Base-by-base conservation (phyloP, 1,140 invertebrate genomes). In the Antheraea pernyi region DNA sequence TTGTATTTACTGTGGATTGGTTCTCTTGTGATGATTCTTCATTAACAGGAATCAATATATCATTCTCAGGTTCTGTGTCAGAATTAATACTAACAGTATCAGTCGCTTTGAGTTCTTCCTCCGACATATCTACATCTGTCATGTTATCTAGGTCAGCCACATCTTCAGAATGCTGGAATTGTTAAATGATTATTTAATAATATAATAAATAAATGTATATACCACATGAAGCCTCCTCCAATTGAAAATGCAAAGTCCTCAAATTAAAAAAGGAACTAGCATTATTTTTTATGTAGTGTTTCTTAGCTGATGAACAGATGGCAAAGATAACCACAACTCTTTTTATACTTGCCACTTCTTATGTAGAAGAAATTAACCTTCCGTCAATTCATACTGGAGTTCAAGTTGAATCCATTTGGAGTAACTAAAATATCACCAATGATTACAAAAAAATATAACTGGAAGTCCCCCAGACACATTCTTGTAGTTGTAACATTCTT, bases 41-140 rank as follows among this genome's bases (percentile, higher is more conserved):
- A 53, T 64, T 74, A 58, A 48, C 69, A 64, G 19, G 19, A n/a
- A 63, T 30, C 7, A 42, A 11, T 42, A 42, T 9, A 11, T 42
- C 39, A 42, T 11, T 42, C 8, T 84, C 80, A 42, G 65, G 66
- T 13, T 84, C 85, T 36, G 74, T 79, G 46, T 83, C 85, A 39
- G 81, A 84, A 62, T 82, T 76, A 30, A 85, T 76, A 64, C 80
- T 88, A 13, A 81, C 77, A 63, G 74, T 78, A 69, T 61, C 60
- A 61, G 19, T 36, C 22, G 19, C 19, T 61, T 62, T 78, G 22
- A 68, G 75, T 59, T 80, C 81, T 53, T 53, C 46, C 13, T 53
- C 46, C 16, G 46, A 53, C 11, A 53, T 13, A 53, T 53, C 46
- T 53, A n/a, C 46, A 53, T 53, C 46, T 53, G 16, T 53, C 16